These are phyloP conservation scores for Mayetiola destructor DNA, from an alignment of 2,888 invertebrate species.

Conservation along the genomic window DNA sequence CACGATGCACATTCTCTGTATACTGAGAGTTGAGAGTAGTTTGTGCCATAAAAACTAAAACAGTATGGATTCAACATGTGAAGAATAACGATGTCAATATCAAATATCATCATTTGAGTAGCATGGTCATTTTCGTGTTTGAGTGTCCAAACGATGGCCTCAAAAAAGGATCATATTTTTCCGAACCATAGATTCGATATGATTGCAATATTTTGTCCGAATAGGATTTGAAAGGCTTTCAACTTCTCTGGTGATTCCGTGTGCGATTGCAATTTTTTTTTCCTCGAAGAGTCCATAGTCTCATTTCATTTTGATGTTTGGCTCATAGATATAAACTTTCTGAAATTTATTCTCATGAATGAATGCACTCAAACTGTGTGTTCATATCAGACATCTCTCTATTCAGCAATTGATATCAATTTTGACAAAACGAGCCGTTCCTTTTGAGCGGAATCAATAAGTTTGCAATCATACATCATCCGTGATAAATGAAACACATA, in stretches of 20 bases:
- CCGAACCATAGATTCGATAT: neutral
- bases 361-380: neutral
- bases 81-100: too few relatives aligned
- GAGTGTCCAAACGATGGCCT: too few relatives aligned
- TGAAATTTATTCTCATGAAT: neutral
- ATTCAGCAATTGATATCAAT: neutral
- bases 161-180: conserved; percentile 11
- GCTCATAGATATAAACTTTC: neutral
- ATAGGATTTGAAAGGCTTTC: neutral
- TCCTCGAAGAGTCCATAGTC: neutral
- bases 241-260: neutral
- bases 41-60: too few relatives aligned
- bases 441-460: neutral
- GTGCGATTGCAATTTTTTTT: neutral
- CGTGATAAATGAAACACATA: conserved; percentile 10
- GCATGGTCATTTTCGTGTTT: too few relatives aligned
- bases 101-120: too few relatives aligned
- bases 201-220: neutral
- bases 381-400: neutral
- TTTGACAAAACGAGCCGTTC: neutral
- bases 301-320: neutral
- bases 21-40: too few relatives aligned
- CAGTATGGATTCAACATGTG: too few relatives aligned
- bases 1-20: too few relatives aligned
- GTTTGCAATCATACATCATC: conserved; percentile 3